These are phyloP conservation scores for Gortyna flavago DNA, from an alignment of 2,888 invertebrate species.

Conservation along the genomic window DNA sequence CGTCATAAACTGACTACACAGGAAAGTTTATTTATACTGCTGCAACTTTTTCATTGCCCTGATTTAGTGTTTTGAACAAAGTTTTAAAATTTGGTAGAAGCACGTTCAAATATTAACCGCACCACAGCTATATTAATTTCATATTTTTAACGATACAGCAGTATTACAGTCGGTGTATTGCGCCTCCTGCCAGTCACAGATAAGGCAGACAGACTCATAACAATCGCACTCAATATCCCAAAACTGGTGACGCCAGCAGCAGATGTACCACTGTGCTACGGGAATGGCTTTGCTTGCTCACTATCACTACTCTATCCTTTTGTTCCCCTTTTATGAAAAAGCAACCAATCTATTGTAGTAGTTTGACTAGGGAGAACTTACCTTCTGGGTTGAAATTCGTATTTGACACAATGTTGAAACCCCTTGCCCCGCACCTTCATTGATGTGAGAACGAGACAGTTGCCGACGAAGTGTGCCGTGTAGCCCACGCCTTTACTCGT, in stretches of 20 bases:
- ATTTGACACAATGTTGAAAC: conserved; percentile 99
- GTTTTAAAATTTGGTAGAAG: conserved; percentile 78
- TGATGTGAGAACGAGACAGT: conserved; percentile 99
- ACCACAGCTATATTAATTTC: conserved; percentile 16
- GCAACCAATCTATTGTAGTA: neutral
- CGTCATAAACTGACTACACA: conserved; percentile 59
- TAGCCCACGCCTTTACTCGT: conserved; percentile 99
- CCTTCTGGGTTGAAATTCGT: conserved; percentile 99
- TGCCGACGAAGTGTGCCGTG: conserved; percentile 99
- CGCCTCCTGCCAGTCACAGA: neutral
- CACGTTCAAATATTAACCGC: conserved; percentile 30
- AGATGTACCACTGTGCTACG: neutral
- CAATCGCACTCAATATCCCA: neutral
- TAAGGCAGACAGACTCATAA: conserved; percentile 3
- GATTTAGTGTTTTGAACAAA: conserved; percentile 59
- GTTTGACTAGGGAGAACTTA: conserved; percentile 59
- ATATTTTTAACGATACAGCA: conserved; percentile 23
- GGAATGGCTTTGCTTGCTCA: neutral
- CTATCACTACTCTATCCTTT: neutral
- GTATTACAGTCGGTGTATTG: neutral
- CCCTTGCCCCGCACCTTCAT: conserved; percentile 99
- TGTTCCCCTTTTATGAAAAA: neutral
- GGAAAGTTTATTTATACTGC: conserved; percentile 58
- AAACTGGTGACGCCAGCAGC: neutral
- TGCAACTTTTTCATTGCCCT: conserved; percentile 61